Evolutionary conservation across 2,888 invertebrate species (phyloP), one percentile per base, ranked within the genome.

Genomic region (Ectemnius lituratus): DNA sequence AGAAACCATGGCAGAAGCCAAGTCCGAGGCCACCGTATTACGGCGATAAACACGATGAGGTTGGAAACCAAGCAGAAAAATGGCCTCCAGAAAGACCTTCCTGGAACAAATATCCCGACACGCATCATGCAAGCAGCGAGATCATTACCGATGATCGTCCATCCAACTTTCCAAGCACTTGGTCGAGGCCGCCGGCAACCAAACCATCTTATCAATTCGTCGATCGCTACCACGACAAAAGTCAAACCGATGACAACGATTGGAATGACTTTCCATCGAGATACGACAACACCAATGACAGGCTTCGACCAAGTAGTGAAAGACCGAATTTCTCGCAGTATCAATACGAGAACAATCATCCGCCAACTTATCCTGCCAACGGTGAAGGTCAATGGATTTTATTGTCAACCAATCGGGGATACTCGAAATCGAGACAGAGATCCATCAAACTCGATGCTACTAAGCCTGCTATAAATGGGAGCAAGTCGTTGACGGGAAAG

Each of bases 351-450:
- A 64, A 80, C 47, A 86, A 84, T 64, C 93, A 93, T 85, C 93
- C 94, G 0, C 89, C 91, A 2, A 92, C 93, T 2, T 93, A 94
- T 87, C 95, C 95, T 0, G 92, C 93, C 0, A 92, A 92, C 74
- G 94, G 95, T 0, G 94, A 95, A 73, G 96, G 96, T 0, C 94
- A 95, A 82, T 96, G 96, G 96, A 94, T 96, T 2, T 91, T 96
- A 1, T 90, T 96, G 6, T 95, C 95, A 0, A 95, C 95, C 3
- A 96, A 96, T 13, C 95, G 95, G 90, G 96, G 96, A 0, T 96
- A 95, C 85, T 88, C 90, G 1, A 90, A 90, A 49, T 84, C 89
- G 2, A 82, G 90, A 20, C 90, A 91, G 74, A 87, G 92, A 60
- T 91, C 92, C 2, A 88, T 92, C n/a, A 89, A 90, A 62, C 79